phyloP scores from a whole-genome alignment of 2,888 invertebrate genomes.

The Athrips mouffetella region DNA sequence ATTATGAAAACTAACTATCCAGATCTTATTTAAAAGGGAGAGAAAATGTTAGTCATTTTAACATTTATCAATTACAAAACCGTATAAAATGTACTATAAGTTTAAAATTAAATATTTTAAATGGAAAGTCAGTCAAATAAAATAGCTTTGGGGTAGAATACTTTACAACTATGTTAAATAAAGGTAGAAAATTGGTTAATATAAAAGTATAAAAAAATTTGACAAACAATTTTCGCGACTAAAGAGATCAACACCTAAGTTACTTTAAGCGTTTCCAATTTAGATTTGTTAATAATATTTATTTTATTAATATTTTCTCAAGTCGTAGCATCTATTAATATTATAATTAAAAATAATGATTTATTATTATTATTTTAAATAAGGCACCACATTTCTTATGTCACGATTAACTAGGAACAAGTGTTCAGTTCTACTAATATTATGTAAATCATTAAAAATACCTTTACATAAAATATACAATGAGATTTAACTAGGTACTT shows the following conservation, averaged over 20 bases:
- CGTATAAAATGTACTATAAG: conserved; percentile 18
- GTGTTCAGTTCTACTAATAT: conserved; percentile 21
- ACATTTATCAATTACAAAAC: conserved; percentile 12
- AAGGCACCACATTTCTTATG: conserved; percentile 20
- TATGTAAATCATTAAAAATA: background rate
- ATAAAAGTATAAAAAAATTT: conserved; percentile 11
- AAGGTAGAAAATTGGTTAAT: no score
- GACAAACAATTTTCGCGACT: conserved; percentile 1
- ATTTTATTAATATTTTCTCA: no score
- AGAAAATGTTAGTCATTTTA: conserved; percentile 21
- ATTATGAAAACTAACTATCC: conserved; percentile 17
- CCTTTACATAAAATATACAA: conserved; percentile 2
- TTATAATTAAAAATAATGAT: no score
- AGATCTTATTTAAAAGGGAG: conserved; percentile 23
- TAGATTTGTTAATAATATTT: conserved; percentile 9
- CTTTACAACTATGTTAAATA: no score
- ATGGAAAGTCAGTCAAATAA: no score
- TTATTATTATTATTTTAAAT: conserved; percentile 3
- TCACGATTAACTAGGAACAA: conserved; percentile 18
- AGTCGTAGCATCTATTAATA: no score
- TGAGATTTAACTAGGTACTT: background rate
- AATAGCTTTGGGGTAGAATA: no score
- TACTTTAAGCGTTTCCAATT: conserved; percentile 9
- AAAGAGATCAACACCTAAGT: conserved; percentile 10
- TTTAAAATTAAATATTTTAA: no score